Conservation (phyloP, 2,797 vertebrate species). For the Peromyscus attwateri region DNA sequence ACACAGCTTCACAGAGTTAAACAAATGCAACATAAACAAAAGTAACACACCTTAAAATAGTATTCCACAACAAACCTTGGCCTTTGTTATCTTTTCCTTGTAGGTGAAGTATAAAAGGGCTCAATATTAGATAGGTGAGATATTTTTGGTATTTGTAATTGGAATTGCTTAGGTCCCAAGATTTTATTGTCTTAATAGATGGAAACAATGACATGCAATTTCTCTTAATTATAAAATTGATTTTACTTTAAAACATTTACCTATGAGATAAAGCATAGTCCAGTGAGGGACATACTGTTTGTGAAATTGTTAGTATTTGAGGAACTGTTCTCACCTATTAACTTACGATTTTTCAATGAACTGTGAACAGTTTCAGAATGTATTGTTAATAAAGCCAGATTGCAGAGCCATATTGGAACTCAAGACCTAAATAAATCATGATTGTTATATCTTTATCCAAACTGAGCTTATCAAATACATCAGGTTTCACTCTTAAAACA, state of each 20-base stretch:
- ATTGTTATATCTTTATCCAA: neutral
- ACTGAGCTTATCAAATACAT: neutral
- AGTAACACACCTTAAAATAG: no score
- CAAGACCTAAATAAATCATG: neutral
- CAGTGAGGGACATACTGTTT: neutral
- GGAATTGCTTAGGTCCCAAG: neutral
- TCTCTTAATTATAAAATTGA: conserved; percentile 9
- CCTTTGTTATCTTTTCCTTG: neutral
- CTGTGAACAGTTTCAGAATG: neutral
- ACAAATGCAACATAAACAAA: no score
- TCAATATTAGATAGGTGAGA: neutral
- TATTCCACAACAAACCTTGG: neutral
- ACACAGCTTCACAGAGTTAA: no score
- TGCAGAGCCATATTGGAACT: neutral
- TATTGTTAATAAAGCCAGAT: neutral
- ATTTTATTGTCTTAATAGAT: neutral
- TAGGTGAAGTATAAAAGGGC: neutral
- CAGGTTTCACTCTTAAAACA: neutral
- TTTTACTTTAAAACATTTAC: conserved; percentile 39
- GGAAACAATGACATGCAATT: neutral
- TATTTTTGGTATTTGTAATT: neutral
- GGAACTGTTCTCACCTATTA: neutral
- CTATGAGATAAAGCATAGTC: neutral
- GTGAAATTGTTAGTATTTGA: neutral
- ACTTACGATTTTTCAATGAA: neutral